A percentile compares a stretch with the other conserved stretches of the same genome.
Evolutionary conservation across 2,888 invertebrate species (phyloP).

Genomic region (Phyto melanocephala): DNA sequence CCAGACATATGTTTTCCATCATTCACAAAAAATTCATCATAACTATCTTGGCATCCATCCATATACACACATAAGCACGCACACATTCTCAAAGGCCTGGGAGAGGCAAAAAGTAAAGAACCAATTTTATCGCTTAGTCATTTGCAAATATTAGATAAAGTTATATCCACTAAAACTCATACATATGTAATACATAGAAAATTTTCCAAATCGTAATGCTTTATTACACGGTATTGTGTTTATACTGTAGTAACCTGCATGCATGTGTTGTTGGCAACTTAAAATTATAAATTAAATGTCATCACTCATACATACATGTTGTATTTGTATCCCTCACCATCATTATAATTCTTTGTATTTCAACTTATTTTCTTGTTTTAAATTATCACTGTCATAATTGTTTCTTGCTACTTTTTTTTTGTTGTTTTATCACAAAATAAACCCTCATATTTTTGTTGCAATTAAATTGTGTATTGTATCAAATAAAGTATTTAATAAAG

Average conservation of each 20-base stretch:
- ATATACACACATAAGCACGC: neutral
- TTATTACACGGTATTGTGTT: slow-evolving; percentile 1
- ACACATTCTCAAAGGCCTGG: neutral
- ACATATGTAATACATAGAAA: neutral
- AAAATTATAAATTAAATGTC: slow-evolving; percentile 54
- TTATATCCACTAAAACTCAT: neutral
- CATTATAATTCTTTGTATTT: neutral
- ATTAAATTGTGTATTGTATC: slow-evolving; percentile 23
- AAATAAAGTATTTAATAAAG: slow-evolving; percentile 32
- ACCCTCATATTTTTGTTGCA: slow-evolving; percentile 48
- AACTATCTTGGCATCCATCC: neutral
- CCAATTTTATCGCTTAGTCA: slow-evolving; percentile 17
- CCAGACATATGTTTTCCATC: slow-evolving; percentile 50
- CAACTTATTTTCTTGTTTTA: neutral
- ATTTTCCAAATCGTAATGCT: neutral
- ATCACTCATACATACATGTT: slow-evolving; percentile 35
- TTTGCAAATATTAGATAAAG: slow-evolving; percentile 53
- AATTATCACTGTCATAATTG: slow-evolving; percentile 55
- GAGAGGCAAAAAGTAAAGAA: slow-evolving; percentile 33
- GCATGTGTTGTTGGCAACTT: slow-evolving; percentile 41
- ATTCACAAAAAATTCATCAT: neutral
- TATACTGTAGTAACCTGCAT: slow-evolving; percentile 30
- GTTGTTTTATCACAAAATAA: slow-evolving; percentile 20
- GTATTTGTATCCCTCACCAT: slow-evolving; percentile 11
- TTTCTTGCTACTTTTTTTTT: slow-evolving; percentile 14